Base-by-base conservation (phyloP, 2,888 invertebrate species). In the Cephus runcator region DNA sequence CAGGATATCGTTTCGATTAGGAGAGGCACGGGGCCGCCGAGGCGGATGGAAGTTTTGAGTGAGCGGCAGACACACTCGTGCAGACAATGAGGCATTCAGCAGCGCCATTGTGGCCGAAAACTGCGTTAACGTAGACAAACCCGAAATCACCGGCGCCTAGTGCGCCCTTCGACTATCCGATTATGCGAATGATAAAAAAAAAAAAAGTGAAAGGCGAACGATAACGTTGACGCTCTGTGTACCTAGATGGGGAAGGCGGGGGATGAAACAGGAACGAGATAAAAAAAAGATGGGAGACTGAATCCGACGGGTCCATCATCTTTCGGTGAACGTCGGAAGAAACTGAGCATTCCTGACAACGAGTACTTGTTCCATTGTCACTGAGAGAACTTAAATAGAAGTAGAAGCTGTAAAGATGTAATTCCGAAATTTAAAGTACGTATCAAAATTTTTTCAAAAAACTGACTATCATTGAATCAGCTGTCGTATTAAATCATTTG, bases 91-190 rank as follows among this genome's bases (percentile, higher is more conserved):
- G 86, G 87, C 87, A 90, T 90, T 90, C 88, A 90, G 80, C 69
- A 79, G 79, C 80, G 80, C 78, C 85, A 87, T 89, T 88, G 88
- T 88, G 84, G 84, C 81, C 80, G 87, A 89, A 86, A 90, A 90
- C 88, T 88, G 85, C 87, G 88, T 90, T 90, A 90, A 85, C 87
- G 88, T 89, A 90, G 90, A 90, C 90, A 90, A 90, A 90, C 89
- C 90, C 86, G 86, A 90, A 90, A 90, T 90, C 90, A 90, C 88
- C 88, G 87, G 82, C 15, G 35, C 84, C 87, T 87, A 88, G 88
- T 87, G 85, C 86, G 33, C 86, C 82, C 84, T 81, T 88, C 85
- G 85, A 87, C 56, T 56, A 90, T 90, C 87, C 88, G 88, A 90
- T 90, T 90, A 90, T 88, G 83, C 85, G 87, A 86, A 87, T 87